Percentiles rank a stretch among this genome's conserved stretches.
Conservation (phyloP, 2,113 vertebrate genomes). For the Aramus guarauna region DNA sequence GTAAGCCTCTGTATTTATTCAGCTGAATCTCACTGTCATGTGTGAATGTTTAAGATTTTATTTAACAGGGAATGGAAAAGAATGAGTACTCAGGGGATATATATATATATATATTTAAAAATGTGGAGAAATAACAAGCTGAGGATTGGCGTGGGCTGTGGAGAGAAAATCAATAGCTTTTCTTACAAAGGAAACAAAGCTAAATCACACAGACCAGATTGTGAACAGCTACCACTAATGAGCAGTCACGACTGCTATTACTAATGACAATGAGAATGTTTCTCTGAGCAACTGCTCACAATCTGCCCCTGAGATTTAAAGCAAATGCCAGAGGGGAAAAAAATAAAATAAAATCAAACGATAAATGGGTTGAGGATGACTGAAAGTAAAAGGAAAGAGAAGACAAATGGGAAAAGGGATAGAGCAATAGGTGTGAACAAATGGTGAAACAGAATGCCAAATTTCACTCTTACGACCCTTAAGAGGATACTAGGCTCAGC, state of each 20-base stretch:
- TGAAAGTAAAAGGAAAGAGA: not conserved
- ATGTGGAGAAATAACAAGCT: not conserved
- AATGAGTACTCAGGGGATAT: not conserved
- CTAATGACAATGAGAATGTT: not conserved
- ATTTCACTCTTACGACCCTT: not conserved
- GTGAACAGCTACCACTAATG: not conserved
- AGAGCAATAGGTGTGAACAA: not conserved
- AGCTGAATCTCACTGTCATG: not conserved
- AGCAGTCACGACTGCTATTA: not conserved
- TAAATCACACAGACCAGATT: not conserved
- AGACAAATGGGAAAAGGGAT: not conserved
- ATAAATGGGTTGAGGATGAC: not conserved
- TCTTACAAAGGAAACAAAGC: not conserved
- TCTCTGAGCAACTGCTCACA: not conserved
- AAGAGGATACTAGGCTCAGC: not conserved
- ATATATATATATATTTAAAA: not conserved
- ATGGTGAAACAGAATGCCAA: not conserved
- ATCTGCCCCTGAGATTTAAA: not conserved
- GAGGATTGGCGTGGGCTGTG: not conserved
- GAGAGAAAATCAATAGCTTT: not conserved
- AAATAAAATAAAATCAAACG: not conserved
- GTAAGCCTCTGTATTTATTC: not conserved
- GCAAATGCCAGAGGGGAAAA: fast-evolving
- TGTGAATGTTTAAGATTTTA: not conserved
- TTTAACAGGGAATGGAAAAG: not conserved